Evolutionary conservation across 2,888 invertebrate genomes (phyloP), one percentile per base, ranked within the genome.

Genomic region (Phasia obesa): DNA sequence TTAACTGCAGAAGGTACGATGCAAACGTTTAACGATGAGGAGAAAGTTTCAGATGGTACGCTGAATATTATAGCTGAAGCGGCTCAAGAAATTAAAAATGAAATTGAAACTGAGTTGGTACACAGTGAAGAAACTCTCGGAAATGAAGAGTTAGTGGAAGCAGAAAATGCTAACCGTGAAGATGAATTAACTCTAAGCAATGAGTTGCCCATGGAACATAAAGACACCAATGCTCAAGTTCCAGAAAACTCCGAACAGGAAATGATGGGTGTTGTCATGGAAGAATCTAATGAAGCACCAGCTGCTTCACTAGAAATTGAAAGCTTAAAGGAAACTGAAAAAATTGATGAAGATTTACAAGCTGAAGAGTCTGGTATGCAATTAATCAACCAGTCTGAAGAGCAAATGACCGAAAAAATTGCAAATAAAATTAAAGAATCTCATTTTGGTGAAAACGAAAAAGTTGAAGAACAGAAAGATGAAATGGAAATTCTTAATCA

Each of bases 21-120:
- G 25, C 25, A 75, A 47, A 2, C 15, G 1, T 42, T 47, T 23
- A 35, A 55, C 7, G 17, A 31, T 38, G 35, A 27, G 5, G 74
- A 55, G 6, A 31, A 62, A n/a, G 17, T 65, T 13, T 53, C 69
- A 6, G 82, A 73, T 21, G 55, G 57, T n/a, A 38, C 81, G 5
- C 19, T 65, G 1, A 84, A 85, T 25, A 53, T 42, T 13, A 44
- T 84, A 17, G 81, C 76, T 15, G 84, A 85, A 13, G 73, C 83
- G 25, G 59, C 84, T 5, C 59, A 76, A 21, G 83, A 84, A 70
- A 71, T 84, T n/a, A 65, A 81, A 57, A 75, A 83, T 31, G 70
- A 81, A 65, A 76, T 75, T 44, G 77, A 81, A 79, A 59, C 19
- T n/a, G 62, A 67, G 35, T 53, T 55, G 4, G 15, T 47, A 2